These are phyloP conservation scores for Apogon talboti DNA, from an alignment of 2,797 vertebrate genomes.

Conservation along the genomic window DNA sequence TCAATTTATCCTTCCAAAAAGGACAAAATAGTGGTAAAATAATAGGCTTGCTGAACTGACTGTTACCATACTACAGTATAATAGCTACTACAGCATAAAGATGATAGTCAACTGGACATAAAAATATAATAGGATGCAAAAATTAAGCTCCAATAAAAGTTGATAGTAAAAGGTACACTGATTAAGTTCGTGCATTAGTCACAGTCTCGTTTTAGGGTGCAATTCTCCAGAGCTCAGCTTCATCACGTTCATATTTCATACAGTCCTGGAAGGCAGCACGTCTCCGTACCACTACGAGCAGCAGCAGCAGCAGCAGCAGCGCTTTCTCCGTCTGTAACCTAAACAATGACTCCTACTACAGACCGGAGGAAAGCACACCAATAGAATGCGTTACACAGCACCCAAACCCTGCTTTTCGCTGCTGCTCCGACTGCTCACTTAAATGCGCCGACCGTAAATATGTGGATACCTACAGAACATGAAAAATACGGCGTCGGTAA, in stretches of 20 bases:
- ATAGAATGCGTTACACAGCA: conserved; percentile 77
- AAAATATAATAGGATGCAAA: too few relatives aligned
- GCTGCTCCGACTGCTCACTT: conserved; percentile 65
- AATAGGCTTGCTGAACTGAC: too few relatives aligned
- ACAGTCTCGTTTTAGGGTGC: neutral
- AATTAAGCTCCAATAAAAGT: too few relatives aligned
- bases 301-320: conserved; percentile 51
- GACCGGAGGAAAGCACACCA: conserved; percentile 73
- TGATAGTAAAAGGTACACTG: too few relatives aligned
- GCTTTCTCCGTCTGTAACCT: conserved; percentile 77
- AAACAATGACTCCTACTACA: conserved; percentile 90
- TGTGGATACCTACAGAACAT: conserved; percentile 98
- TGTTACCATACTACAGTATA: too few relatives aligned
- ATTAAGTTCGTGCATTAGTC: neutral
- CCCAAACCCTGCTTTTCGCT: conserved; percentile 57
- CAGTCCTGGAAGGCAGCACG: conserved; percentile 50
- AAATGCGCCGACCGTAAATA: conserved; percentile 77
- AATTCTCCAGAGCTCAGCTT: neutral
- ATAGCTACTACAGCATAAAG: too few relatives aligned
- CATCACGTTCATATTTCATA: neutral
- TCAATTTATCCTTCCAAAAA: too few relatives aligned
- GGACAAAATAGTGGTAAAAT: too few relatives aligned
- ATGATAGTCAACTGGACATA: too few relatives aligned
- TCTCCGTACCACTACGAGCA: conserved; percentile 58
- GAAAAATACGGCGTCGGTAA: conserved; percentile 99